phyloP scores from a whole-genome alignment of 2,888 invertebrate species.

The Eupelmus urozonus region DNA sequence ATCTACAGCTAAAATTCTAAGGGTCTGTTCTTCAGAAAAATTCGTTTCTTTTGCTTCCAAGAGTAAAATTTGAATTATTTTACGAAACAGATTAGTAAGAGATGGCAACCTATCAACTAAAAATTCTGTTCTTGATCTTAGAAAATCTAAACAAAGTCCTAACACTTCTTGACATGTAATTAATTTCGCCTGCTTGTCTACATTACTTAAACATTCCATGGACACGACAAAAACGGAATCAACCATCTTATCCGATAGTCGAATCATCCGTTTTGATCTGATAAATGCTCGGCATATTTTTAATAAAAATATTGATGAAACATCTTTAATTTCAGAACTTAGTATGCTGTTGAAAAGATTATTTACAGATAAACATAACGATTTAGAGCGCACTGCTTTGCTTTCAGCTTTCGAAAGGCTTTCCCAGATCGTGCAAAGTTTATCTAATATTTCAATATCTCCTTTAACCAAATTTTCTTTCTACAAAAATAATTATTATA shows the following conservation, averaged over 20 bases:
- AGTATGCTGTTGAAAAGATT: slow-evolving; percentile 63
- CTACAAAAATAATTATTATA: slow-evolving; percentile 60
- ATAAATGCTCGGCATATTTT: slow-evolving; percentile 48
- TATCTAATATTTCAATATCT: slow-evolving; percentile 61
- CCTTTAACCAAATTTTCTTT: slow-evolving; percentile 58
- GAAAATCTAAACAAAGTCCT: slow-evolving; percentile 65
- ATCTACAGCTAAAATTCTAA: slow-evolving; percentile 67
- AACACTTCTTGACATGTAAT: slow-evolving; percentile 65
- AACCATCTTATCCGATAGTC: slow-evolving; percentile 63
- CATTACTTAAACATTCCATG: slow-evolving; percentile 61
- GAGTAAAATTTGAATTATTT: slow-evolving; percentile 63
- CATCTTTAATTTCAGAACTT: slow-evolving; percentile 56
- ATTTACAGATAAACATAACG: slow-evolving; percentile 63
- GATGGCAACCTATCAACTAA: slow-evolving; percentile 68
- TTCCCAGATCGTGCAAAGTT: slow-evolving; percentile 67
- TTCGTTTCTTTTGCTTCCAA: slow-evolving; percentile 63
- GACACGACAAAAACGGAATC: slow-evolving; percentile 66
- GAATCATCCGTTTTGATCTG: slow-evolving; percentile 54
- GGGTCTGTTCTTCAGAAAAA: slow-evolving; percentile 61
- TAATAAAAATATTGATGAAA: slow-evolving; percentile 35
- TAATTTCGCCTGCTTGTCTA: slow-evolving; percentile 50
- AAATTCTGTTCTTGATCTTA: slow-evolving; percentile 65
- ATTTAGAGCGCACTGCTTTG: slow-evolving; percentile 64
- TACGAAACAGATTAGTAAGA: slow-evolving; percentile 67
- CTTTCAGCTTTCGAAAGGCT: slow-evolving; percentile 66